Conservation (phyloP, 1,140 invertebrate species). For the Ericerus pela region DNA sequence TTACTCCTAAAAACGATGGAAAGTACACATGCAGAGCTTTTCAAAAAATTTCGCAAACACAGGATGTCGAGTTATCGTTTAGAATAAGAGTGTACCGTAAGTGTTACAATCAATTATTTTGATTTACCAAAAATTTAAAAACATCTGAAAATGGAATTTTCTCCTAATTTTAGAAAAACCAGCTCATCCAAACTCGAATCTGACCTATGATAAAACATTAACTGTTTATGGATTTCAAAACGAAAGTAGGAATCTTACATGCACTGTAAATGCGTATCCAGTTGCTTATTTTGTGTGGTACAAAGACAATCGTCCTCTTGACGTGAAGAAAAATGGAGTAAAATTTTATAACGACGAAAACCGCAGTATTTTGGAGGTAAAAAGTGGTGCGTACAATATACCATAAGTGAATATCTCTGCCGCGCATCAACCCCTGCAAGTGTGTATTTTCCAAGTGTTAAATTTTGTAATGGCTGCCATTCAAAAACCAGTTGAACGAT, state of each 20-base stretch:
- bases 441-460: too few species aligned
- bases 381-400: too few species aligned
- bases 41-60: constrained; percentile 1
- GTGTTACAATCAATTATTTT: not conserved
- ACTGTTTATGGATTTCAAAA: not conserved
- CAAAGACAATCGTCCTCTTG: not conserved
- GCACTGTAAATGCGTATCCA: not conserved
- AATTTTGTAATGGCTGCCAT: too few species aligned
- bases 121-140: not conserved
- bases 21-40: not conserved
- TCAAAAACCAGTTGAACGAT: too few species aligned
- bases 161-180: constrained; percentile 3
- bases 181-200: too few species aligned
- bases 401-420: too few species aligned
- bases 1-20: not conserved
- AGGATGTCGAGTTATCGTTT: not conserved
- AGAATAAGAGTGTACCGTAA: not conserved
- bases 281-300: not conserved
- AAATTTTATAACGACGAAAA: constrained; percentile 1
- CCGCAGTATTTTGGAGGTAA: not conserved
- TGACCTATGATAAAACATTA: not conserved
- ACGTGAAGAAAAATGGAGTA: not conserved
- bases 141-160: not conserved
- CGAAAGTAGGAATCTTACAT: not conserved
- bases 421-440: too few species aligned